Conservation (phyloP, 2,888 invertebrate genomes). For the Hypolimnas misippus region DNA sequence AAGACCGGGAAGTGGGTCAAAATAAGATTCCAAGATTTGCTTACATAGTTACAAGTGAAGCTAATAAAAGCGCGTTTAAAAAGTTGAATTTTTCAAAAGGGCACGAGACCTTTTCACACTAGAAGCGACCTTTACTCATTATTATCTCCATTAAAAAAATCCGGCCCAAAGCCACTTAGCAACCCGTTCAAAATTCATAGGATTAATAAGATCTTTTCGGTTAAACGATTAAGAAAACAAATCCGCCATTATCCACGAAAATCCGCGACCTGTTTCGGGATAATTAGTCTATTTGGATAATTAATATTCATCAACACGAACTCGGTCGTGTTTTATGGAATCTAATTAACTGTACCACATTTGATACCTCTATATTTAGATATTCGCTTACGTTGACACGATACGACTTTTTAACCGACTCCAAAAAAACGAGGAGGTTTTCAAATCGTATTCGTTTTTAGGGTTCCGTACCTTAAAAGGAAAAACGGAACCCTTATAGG, state of each 20-base stretch:
- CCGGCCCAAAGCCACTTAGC: neutral
- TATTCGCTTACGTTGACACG: constrained; percentile 15
- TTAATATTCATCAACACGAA: constrained; percentile 42
- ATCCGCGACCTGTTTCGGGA: constrained; percentile 27
- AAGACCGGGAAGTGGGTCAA: no score
- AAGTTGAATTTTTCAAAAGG: no score
- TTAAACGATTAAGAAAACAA: constrained; percentile 20
- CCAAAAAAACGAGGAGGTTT: no score
- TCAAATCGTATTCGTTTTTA: no score
- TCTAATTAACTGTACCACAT: constrained; percentile 35
- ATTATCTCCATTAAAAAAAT: no score
- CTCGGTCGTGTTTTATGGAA: constrained; percentile 38
- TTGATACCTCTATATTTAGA: constrained; percentile 29
- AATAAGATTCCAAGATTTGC: no score
- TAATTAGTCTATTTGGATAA: constrained; percentile 38
- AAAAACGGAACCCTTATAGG: no score
- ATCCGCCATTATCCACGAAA: constrained; percentile 26
- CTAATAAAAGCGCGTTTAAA: no score
- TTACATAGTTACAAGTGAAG: no score
- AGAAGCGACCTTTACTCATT: no score
- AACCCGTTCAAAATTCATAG: neutral
- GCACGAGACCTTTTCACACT: no score
- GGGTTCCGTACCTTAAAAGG: no score
- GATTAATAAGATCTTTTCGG: constrained; percentile 3
- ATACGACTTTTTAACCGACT: neutral